phyloP scores from a whole-genome alignment of 2,113 vertebrate species.

The Zingel zingel region DNA sequence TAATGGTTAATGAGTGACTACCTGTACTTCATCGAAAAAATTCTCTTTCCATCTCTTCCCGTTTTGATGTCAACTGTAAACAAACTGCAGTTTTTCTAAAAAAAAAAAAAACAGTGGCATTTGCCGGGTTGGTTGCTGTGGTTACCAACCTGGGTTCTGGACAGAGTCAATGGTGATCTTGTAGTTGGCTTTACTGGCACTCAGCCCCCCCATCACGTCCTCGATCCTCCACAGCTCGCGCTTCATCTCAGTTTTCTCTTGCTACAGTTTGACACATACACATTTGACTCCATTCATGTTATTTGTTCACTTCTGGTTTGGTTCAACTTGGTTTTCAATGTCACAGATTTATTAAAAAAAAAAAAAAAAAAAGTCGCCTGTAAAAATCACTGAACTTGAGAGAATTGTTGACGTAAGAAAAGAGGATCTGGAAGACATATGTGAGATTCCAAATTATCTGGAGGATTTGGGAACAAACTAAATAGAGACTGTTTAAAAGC shows the following conservation, averaged over 20 bases:
- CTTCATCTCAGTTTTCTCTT: conserved; percentile 92
- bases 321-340: neutral
- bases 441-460: too few species aligned
- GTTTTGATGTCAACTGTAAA: neutral
- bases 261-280: conserved; percentile 31
- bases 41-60: neutral
- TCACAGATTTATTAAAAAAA: neutral
- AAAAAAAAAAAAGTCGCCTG: too few species aligned
- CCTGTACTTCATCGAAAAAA: neutral
- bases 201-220: conserved; percentile 94
- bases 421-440: too few species aligned
- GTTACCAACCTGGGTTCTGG: conserved; percentile 92
- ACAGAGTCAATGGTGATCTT: conserved; percentile 92
- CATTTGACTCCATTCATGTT: too few species aligned
- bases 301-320: neutral
- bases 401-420: too few species aligned
- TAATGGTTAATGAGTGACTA: neutral
- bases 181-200: conserved; percentile 92
- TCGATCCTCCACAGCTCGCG: conserved; percentile 98
- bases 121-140: neutral
- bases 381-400: too few species aligned
- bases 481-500: neutral
- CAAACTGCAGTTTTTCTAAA: neutral
- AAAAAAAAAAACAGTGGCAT: neutral
- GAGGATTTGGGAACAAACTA: neutral